A percentile compares a stretch with the other conserved stretches of the same genome.
These are phyloP conservation scores for Synergus laeviventris DNA, from an alignment of 2,888 invertebrate species.

Conservation along the genomic window DNA sequence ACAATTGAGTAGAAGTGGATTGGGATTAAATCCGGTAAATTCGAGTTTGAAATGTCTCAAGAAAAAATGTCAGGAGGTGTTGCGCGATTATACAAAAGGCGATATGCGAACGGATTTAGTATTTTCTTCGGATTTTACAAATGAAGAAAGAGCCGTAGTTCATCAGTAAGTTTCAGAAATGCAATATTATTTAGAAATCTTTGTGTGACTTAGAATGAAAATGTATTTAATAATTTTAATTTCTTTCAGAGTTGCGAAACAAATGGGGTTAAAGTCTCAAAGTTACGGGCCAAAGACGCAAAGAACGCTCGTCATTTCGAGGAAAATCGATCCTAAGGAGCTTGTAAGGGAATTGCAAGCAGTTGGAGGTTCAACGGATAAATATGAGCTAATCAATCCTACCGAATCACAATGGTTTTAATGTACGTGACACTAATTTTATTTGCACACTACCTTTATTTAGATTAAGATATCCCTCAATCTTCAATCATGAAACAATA, in stretches of 20 bases:
- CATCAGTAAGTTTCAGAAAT: conserved; percentile 76
- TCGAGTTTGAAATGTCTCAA: conserved; percentile 65
- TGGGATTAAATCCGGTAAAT: conserved; percentile 66
- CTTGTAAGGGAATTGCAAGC: conserved; percentile 76
- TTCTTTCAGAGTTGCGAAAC: conserved; percentile 73
- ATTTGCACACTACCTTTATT: neutral
- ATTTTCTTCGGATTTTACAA: conserved; percentile 80
- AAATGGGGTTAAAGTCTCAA: conserved; percentile 76
- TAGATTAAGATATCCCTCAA: neutral
- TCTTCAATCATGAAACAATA: neutral
- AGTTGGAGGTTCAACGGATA: conserved; percentile 77
- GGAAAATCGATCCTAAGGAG: conserved; percentile 75
- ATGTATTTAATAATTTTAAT: conserved; percentile 41
- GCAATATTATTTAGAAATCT: neutral
- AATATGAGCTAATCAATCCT: conserved; percentile 77
- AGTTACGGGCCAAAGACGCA: conserved; percentile 77
- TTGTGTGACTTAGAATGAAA: neutral
- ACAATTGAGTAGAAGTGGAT: conserved; percentile 69
- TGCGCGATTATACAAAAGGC: conserved; percentile 73
- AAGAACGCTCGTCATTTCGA: conserved; percentile 77
- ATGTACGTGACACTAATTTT: conserved; percentile 38
- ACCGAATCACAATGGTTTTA: conserved; percentile 42
- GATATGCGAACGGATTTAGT: conserved; percentile 78
- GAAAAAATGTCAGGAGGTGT: conserved; percentile 74
- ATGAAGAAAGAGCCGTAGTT: conserved; percentile 81